A percentile compares a stretch with the other conserved stretches of the same genome.
Evolutionary conservation across 2,888 invertebrate species (phyloP).

Genomic region (Melinaea marsaeus): DNA sequence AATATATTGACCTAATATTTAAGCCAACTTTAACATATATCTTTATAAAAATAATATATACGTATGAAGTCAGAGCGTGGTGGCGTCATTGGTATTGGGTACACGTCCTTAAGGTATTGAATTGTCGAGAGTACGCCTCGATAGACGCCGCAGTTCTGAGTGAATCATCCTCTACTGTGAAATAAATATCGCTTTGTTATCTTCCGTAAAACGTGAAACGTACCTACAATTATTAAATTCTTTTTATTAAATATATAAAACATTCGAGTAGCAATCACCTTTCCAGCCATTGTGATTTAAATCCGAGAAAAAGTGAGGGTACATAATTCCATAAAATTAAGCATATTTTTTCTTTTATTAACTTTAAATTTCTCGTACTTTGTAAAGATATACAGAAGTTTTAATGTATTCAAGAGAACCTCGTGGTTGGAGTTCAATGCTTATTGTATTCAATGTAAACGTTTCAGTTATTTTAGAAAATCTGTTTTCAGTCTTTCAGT

Average conservation of each 20-base stretch:
- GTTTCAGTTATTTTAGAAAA: constrained; percentile 15
- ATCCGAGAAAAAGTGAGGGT: background rate
- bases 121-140: constrained; percentile 21
- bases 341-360: background rate
- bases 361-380: background rate
- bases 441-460: constrained; percentile 19
- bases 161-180: too few relatives aligned
- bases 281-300: too few relatives aligned
- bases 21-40: too few relatives aligned
- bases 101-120: constrained; percentile 22
- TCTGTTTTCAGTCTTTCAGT: constrained; percentile 8
- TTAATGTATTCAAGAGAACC: constrained; percentile 21
- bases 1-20: too few relatives aligned
- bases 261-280: too few relatives aligned
- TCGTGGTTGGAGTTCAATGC: constrained; percentile 12
- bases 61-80: background rate
- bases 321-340: background rate
- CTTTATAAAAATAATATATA: background rate
- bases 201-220: too few relatives aligned
- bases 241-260: too few relatives aligned
- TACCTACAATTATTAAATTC: too few relatives aligned
- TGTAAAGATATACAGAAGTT: constrained; percentile 4
- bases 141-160: constrained; percentile 3
- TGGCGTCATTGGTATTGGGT: constrained; percentile 15
- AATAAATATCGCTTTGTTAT: too few relatives aligned